Conservation (phyloP, 2,888 invertebrate species). For the Lomographa bimaculata region DNA sequence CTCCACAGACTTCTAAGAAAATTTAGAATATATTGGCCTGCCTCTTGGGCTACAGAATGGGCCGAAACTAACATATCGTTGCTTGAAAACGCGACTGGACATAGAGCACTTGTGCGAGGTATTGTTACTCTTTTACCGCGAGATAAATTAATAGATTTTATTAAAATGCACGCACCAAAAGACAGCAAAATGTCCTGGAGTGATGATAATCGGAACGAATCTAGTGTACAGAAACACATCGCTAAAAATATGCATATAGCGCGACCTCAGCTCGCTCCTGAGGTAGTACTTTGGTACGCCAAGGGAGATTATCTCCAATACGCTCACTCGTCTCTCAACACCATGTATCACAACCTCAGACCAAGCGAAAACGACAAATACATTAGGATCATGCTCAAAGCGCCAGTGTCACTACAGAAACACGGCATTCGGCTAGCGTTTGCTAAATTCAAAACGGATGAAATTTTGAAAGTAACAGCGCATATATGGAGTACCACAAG, state of each 20-base stretch:
- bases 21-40: slow-evolving; percentile 56
- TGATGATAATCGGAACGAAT: slow-evolving; percentile 41
- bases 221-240: slow-evolving; percentile 52
- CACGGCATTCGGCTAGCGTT: slow-evolving; percentile 57
- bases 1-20: slow-evolving; percentile 46
- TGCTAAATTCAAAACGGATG: slow-evolving; percentile 41
- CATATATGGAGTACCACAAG: slow-evolving; percentile 50
- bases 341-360: slow-evolving; percentile 56
- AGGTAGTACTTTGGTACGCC: slow-evolving; percentile 50
- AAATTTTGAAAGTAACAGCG: slow-evolving; percentile 42
- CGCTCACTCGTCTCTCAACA: slow-evolving; percentile 53
- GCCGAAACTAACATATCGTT: slow-evolving; percentile 33
- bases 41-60: slow-evolving; percentile 46
- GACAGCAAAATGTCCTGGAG: slow-evolving; percentile 53
- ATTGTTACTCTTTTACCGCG: slow-evolving; percentile 44
- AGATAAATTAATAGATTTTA: slow-evolving; percentile 38
- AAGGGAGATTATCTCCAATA: slow-evolving; percentile 62
- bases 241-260: slow-evolving; percentile 60
- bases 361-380: slow-evolving; percentile 33
- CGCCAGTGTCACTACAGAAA: slow-evolving; percentile 60
- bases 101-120: slow-evolving; percentile 48
- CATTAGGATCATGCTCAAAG: slow-evolving; percentile 46
- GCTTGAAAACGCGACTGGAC: slow-evolving; percentile 37
- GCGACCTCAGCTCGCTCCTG: slow-evolving; percentile 52
- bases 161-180: slow-evolving; percentile 51